phyloP scores from a whole-genome alignment of 2,888 invertebrate genomes.

The Andrena flavipes region DNA sequence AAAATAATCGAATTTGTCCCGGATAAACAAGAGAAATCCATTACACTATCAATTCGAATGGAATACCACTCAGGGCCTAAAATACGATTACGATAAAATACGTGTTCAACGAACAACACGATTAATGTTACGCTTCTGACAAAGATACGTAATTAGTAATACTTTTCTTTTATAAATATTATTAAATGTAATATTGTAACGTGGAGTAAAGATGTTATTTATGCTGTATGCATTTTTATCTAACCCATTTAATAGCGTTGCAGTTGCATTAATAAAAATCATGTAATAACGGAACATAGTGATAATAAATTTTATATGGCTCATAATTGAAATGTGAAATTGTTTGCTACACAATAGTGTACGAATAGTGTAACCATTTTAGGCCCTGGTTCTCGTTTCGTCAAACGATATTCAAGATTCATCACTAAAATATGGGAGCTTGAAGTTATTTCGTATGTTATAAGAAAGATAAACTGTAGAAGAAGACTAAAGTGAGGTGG shows the following conservation, averaged over 20 bases:
- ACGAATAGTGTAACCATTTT: constrained; percentile 6
- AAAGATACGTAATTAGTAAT: not conserved
- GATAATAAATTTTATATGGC: constrained; percentile 20
- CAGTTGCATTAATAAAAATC: not conserved
- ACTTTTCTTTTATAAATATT: constrained; percentile 2
- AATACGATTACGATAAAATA: not conserved
- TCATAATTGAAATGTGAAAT: not conserved
- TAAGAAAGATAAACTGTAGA: no score
- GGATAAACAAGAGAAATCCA: not conserved
- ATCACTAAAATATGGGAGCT: constrained; percentile 5
- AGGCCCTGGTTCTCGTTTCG: constrained; percentile 5
- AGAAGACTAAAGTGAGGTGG: constrained; percentile 1
- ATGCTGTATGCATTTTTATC: not conserved
- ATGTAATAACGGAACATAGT: not conserved
- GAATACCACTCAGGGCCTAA: constrained; percentile 23
- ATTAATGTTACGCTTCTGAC: not conserved
- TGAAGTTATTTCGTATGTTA: constrained; percentile 10
- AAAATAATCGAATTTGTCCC: not conserved
- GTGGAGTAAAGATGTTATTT: not conserved
- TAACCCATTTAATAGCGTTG: not conserved
- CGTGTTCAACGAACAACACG: not conserved
- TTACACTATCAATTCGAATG: not conserved
- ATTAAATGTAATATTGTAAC: not conserved
- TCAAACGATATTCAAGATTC: not conserved
- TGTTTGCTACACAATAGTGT: not conserved